Evolutionary conservation across 2,797 vertebrate genomes (phyloP), one percentile per base, ranked within the genome.

Genomic region (Falco berigora): DNA sequence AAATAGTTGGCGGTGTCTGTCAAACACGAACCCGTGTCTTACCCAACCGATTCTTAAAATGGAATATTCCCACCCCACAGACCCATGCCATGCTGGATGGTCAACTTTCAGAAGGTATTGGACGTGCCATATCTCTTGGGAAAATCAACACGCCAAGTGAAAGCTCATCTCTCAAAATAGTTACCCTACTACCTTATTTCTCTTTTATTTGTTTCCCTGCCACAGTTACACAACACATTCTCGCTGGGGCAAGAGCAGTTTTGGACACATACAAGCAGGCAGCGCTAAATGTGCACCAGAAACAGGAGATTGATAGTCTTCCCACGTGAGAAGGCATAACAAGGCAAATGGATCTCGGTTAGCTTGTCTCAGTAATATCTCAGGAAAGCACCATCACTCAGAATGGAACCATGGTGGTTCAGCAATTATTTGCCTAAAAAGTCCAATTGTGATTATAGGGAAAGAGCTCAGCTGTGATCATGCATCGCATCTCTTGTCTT

Each of bases 111-210:
- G 1, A 2, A 93, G 85, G 76, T 59, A 91, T 53, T 86, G 85
- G 62, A 89, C 18, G 12, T 89, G 75, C 86, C 2, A 0, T 81
- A 64, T 93, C 89, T 86, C 90, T 84, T 66, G 2, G 69, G 92
- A 89, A 96, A 92, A 95, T 86, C 72, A 95, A 73, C 58, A 69
- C 36, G 90, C 66, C 91, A 91, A 93, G 76, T 0, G 0, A 94
- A 95, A 58, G 84, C 84, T 96, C 84, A 87, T 92, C 88, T 90
- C 91, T 89, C 94, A 90, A 69, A 96, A 93, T 94, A 96, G 92
- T 83, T 56, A 83, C 40, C 42, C 76, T 66, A 68, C 47, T 90
- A 88, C 69, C 64, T 92, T 90, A 92, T 83, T 94, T 87, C 92
- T 91, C 58, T 88, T 94, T 89, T 69, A 94, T 91, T 92, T 96